Percentiles rank a stretch among this genome's conserved stretches.
These are phyloP conservation scores for Mizuhopecten yessoensis DNA, from an alignment of 1,140 invertebrate species.

Conservation along the genomic window DNA sequence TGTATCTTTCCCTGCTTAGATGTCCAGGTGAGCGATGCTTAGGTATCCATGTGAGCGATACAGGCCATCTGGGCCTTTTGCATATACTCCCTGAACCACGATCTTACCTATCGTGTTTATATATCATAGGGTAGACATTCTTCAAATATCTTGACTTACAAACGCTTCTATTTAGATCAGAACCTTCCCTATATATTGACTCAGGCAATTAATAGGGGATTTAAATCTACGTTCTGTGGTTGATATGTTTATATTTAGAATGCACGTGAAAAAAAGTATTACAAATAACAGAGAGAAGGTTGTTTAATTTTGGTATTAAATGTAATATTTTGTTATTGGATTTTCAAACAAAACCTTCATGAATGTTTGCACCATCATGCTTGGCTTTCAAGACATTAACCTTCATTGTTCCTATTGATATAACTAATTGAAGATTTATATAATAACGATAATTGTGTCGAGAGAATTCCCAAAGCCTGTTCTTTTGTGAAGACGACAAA, in stretches of 20 bases:
- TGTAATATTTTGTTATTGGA: constrained; percentile 7
- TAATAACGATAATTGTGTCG: background rate
- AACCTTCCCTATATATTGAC: background rate
- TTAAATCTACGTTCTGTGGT: background rate
- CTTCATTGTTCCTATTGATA: background rate
- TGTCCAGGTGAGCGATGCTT: too few species aligned
- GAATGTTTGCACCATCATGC: background rate
- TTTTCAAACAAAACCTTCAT: background rate
- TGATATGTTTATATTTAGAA: background rate
- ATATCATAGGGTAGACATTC: constrained; percentile 14
- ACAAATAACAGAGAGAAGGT: background rate
- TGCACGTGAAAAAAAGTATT: background rate
- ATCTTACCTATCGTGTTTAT: constrained; percentile 14
- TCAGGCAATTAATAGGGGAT: background rate
- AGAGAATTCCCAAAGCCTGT: background rate
- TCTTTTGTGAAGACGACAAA: background rate
- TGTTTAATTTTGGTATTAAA: constrained; percentile 19
- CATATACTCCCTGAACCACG: constrained; percentile 14
- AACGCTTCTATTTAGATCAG: background rate
- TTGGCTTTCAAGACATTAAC: background rate
- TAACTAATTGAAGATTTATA: constrained; percentile 31
- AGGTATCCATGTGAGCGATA: too few species aligned
- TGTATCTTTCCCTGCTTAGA: too few species aligned
- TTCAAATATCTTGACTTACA: constrained; percentile 18
- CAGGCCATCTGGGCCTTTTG: too few species aligned